Evolutionary conservation across 2,888 invertebrate species (phyloP).

Genomic region (Xestia c-nigrum): DNA sequence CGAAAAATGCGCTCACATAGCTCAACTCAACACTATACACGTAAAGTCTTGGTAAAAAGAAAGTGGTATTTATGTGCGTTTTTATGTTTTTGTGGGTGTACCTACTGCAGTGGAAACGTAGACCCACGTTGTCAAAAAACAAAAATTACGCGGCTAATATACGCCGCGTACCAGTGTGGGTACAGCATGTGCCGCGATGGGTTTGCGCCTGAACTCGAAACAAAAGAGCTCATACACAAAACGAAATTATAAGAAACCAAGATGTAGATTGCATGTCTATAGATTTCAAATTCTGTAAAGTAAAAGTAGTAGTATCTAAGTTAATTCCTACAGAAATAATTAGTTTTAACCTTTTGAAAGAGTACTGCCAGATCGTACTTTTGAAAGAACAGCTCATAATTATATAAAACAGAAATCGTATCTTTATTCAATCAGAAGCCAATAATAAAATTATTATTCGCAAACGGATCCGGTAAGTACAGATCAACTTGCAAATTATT

Average conservation of each 20-base stretch:
- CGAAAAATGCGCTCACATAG: too few species aligned
- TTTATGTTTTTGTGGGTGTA: too few species aligned
- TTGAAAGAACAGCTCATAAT: not conserved
- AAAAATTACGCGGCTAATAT: too few species aligned
- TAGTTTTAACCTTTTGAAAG: not conserved
- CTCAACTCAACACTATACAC: too few species aligned
- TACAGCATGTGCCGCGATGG: too few species aligned
- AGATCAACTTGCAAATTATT: constrained; percentile 66
- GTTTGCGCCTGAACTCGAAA: not conserved
- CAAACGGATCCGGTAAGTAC: constrained; percentile 31
- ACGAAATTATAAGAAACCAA: not conserved
- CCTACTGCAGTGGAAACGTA: too few species aligned
- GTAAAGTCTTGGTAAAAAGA: too few species aligned
- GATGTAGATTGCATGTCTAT: not conserved
- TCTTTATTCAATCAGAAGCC: constrained; percentile 3
- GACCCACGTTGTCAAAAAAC: too few species aligned
- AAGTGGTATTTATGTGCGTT: too few species aligned
- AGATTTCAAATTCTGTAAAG: constrained; percentile 4
- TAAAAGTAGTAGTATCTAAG: not conserved
- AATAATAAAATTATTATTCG: constrained; percentile 51
- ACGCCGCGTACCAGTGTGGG: too few species aligned
- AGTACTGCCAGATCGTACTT: not conserved
- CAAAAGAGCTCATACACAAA: not conserved
- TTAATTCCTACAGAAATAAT: not conserved
- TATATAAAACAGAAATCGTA: not conserved